Percentiles rank a stretch among this genome's conserved stretches.
Evolutionary conservation across 2,888 invertebrate genomes (phyloP).

Genomic region (Lysandra coridon): DNA sequence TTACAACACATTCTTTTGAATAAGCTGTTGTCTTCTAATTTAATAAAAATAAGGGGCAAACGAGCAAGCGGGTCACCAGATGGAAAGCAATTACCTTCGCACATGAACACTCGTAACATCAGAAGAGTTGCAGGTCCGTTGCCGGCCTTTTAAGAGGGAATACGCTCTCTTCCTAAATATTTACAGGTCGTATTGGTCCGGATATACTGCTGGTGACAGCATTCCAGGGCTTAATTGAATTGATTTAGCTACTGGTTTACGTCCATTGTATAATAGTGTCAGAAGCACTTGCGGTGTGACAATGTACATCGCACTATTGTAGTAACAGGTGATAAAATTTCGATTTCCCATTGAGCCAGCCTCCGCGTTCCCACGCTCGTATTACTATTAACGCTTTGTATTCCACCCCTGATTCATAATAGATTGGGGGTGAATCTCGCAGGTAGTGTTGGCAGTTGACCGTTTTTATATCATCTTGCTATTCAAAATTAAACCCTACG

Average conservation of each 20-base stretch:
- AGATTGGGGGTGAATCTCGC: constrained; percentile 64
- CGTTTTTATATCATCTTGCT: background rate
- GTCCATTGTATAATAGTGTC: background rate
- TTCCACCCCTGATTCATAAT: constrained; percentile 60
- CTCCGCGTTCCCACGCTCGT: constrained; percentile 65
- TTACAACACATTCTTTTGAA: too few relatives aligned
- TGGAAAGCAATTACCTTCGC: too few relatives aligned
- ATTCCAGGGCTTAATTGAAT: background rate
- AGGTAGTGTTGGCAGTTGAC: constrained; percentile 53
- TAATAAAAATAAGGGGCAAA: too few relatives aligned
- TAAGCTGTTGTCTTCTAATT: too few relatives aligned
- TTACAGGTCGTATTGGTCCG: too few relatives aligned
- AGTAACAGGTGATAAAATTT: constrained; percentile 63
- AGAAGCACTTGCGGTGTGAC: constrained; percentile 39
- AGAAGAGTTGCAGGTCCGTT: too few relatives aligned
- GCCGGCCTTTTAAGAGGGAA: too few relatives aligned
- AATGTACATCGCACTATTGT: constrained; percentile 42
- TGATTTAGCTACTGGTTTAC: background rate
- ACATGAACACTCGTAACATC: too few relatives aligned
- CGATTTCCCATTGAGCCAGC: constrained; percentile 54
- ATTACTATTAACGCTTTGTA: constrained; percentile 54
- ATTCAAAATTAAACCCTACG: background rate
- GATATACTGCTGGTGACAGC: too few relatives aligned
- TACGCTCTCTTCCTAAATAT: too few relatives aligned
- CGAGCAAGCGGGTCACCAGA: too few relatives aligned